A percentile compares a stretch with the other conserved stretches of the same genome.
phyloP scores from a whole-genome alignment of 1,140 invertebrate genomes.

The Streblospio benedicti region DNA sequence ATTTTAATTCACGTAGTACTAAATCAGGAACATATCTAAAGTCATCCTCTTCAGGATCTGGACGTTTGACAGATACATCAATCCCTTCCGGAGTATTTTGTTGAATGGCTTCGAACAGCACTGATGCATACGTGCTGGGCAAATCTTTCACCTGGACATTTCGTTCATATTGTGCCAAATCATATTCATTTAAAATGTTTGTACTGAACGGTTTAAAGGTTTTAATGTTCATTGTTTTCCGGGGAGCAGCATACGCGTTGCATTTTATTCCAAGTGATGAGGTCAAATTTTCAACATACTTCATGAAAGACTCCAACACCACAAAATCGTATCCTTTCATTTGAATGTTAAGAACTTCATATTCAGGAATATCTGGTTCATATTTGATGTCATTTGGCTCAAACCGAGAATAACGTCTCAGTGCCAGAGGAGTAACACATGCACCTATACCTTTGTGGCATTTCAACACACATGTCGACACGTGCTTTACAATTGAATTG shows the following conservation, averaged over 20 bases:
- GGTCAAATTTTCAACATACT: constrained; percentile 63
- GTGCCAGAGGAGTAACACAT: no score
- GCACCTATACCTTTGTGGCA: no score
- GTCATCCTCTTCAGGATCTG: constrained; percentile 24
- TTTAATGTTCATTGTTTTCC: constrained; percentile 48
- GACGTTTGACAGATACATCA: constrained; percentile 20
- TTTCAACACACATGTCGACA: no score
- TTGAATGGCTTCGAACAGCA: constrained; percentile 22
- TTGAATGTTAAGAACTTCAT: constrained; percentile 66
- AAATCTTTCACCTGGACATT: constrained; percentile 19
- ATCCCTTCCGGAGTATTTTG: constrained; percentile 22
- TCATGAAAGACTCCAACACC: constrained; percentile 68
- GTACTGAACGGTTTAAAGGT: constrained; percentile 60
- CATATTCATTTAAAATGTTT: constrained; percentile 60
- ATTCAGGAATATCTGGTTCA: constrained; percentile 53
- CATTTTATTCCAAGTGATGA: constrained; percentile 59
- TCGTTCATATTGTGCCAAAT: constrained; percentile 62
- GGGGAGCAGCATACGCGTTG: constrained; percentile 14
- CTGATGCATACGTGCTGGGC: constrained; percentile 15
- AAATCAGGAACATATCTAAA: constrained; percentile 29
- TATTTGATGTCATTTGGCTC: no score
- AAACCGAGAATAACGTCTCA: no score
- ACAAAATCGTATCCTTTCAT: constrained; percentile 73
- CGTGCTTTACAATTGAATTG: no score
- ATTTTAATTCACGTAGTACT: constrained; percentile 21